Evolutionary conservation across 2,113 vertebrate species (phyloP), one percentile per base, ranked within the genome.

Genomic region (Heterocephalus glaber): DNA sequence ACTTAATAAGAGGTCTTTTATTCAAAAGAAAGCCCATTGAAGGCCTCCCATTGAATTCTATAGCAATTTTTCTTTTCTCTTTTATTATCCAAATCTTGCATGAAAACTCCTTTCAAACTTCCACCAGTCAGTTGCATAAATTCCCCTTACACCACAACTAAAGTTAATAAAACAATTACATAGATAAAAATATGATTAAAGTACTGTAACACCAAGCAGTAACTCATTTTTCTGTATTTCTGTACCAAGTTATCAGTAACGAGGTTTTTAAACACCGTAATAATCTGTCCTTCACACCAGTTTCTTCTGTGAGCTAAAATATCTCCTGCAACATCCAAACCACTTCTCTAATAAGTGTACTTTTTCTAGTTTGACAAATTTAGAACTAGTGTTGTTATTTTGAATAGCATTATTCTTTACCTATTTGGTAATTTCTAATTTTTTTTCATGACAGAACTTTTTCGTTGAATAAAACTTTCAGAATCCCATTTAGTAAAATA

Each of bases 1-100:
- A 94, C 20, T 94, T 56, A 81, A 22, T 66, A 66, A 80, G 19
- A 88, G 16, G 26, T 41, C 70, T 90, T 72, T 56, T 92, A 74
- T 66, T 94, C 89, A 92, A 85, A 97, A 63, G 28, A 76, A 83
- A 92, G 33, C 12, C 3, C 41, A 47, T 28, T 54, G 41, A 89
- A 22, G 13, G 47, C 41, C 8, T 60, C 47, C 20, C 41, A 41
- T n/a, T 92, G 35, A 89, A 86, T 83, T 94, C 63, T 96, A 41
- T 68, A 58, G 85, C 33, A 68, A 89, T 56, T 84, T 26, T 79
- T 19, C 4, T 24, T 65, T 81, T 94, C 35, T 65, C 26, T 68
- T 61, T 90, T 85, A 24, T 49, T 49, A 68, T 49, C 4, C 63
- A 74, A 2, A 94, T 86, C 28, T 81, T 90, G 20, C 30, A 47